A percentile compares a stretch with the other conserved stretches of the same genome.
phyloP scores from a whole-genome alignment of 1,140 invertebrate species.

The Centruroides vittatus region DNA sequence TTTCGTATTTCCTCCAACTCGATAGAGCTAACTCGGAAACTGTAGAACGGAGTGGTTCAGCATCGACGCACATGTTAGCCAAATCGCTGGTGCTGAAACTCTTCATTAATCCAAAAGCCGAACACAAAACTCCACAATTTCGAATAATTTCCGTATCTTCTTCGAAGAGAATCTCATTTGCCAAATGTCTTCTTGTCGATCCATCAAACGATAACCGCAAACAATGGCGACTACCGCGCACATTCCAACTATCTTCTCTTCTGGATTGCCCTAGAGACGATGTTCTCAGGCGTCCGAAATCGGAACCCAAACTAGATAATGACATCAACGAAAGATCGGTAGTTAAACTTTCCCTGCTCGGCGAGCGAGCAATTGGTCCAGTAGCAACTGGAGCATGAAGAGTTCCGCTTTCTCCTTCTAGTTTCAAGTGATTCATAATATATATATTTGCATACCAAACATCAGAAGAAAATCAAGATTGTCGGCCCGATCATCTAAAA shows the following conservation, averaged over 20 bases:
- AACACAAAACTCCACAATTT: constrained; percentile 57
- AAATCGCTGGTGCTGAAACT: constrained; percentile 69
- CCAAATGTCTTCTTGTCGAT: constrained; percentile 29
- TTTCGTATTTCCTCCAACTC: constrained; percentile 20
- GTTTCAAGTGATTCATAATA: too few species aligned
- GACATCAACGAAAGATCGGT: constrained; percentile 63
- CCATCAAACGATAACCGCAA: neutral
- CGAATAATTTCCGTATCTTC: constrained; percentile 58
- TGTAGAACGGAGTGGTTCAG: constrained; percentile 11
- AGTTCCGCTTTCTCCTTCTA: too few species aligned
- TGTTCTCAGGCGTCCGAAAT: neutral
- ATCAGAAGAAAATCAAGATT: too few species aligned
- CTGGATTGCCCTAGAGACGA: too few species aligned
- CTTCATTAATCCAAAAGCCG: constrained; percentile 50
- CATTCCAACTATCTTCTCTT: too few species aligned
- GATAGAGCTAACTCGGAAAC: constrained; percentile 15
- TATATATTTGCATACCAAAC: too few species aligned
- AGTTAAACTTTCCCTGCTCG: constrained; percentile 62
- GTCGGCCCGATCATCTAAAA: too few species aligned
- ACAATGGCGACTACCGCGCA: too few species aligned
- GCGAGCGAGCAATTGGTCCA: constrained; percentile 48
- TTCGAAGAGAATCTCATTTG: constrained; percentile 46
- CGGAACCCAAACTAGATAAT: constrained; percentile 41
- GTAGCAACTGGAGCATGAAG: constrained; percentile 9
- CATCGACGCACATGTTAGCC: constrained; percentile 1